These are phyloP conservation scores for Gadus chalcogrammus DNA, from an alignment of 2,113 vertebrate species.

Conservation along the genomic window DNA sequence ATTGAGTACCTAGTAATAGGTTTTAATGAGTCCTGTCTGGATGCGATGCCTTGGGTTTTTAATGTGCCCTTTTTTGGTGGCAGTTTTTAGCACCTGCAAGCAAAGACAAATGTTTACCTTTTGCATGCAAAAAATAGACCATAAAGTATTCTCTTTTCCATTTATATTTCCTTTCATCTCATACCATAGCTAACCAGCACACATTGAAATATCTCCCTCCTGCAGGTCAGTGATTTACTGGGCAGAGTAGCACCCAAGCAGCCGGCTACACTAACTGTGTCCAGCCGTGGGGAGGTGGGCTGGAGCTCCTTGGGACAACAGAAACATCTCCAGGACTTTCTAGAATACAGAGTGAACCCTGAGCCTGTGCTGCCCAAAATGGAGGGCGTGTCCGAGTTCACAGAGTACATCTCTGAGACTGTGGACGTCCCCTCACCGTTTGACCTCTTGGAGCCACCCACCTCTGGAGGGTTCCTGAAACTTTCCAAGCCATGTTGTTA, in stretches of 20 bases:
- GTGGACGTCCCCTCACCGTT: conserved; percentile 91
- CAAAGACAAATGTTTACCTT: too few species aligned
- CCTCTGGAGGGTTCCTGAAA: conserved; percentile 95
- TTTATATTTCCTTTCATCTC: neutral
- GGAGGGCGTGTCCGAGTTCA: conserved; percentile 88
- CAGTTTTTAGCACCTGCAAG: too few species aligned
- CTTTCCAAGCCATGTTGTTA: conserved; percentile 98
- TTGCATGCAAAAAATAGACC: too few species aligned
- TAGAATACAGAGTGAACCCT: conserved; percentile 82
- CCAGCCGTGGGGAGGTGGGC: conserved; percentile 85
- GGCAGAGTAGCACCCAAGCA: conserved; percentile 78
- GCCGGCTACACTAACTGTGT: conserved; percentile 89
- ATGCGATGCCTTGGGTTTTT: too few species aligned
- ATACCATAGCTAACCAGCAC: conserved; percentile 12
- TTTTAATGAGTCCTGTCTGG: too few species aligned
- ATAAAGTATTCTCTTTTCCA: too few species aligned
- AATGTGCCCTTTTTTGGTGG: too few species aligned
- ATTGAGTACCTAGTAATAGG: too few species aligned
- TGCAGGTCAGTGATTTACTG: conserved; percentile 82
- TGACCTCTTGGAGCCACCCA: conserved; percentile 93
- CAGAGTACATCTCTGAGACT: conserved; percentile 88
- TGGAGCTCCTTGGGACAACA: conserved; percentile 85
- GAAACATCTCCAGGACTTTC: conserved; percentile 70
- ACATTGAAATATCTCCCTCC: conserved; percentile 41
- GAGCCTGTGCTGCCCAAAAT: conserved; percentile 81